Evolutionary conservation across 2,888 invertebrate genomes (phyloP).

Genomic region (Xanthorhoe designata): DNA sequence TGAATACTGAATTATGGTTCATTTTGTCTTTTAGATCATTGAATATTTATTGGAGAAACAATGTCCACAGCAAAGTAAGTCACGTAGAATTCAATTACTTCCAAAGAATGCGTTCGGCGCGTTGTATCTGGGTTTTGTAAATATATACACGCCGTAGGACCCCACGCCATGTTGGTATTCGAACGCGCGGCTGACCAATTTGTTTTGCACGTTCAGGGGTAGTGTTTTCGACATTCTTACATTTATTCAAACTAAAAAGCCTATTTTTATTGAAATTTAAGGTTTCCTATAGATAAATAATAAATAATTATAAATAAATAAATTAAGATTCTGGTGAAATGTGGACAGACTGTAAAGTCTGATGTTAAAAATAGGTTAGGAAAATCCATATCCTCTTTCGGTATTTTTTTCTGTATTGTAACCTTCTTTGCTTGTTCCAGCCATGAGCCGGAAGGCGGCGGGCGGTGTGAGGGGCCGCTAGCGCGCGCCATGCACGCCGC

Average conservation of each 20-base stretch:
- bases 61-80: constrained; percentile 4
- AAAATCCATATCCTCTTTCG: too few relatives aligned
- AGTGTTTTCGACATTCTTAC: neutral
- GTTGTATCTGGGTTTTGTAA: constrained; percentile 25
- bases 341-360: too few relatives aligned
- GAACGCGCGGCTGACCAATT: constrained; percentile 18
- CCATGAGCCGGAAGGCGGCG: constrained; percentile 89
- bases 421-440: constrained; percentile 75
- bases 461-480: constrained; percentile 86
- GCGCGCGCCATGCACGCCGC: constrained; percentile 84
- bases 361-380: too few relatives aligned
- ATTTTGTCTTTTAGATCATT: too few relatives aligned
- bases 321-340: too few relatives aligned
- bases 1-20: too few relatives aligned
- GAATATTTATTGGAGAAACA: neutral
- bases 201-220: constrained; percentile 4
- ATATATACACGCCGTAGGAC: constrained; percentile 18
- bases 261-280: too few relatives aligned
- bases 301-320: too few relatives aligned
- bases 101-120: constrained; percentile 20
- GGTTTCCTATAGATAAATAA: too few relatives aligned
- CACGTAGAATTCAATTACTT: constrained; percentile 27
- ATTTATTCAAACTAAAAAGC: neutral
- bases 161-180: constrained; percentile 17
- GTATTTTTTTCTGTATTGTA: neutral